Conservation (phyloP, 2,888 invertebrate genomes). For the Tetragnatha montana region DNA sequence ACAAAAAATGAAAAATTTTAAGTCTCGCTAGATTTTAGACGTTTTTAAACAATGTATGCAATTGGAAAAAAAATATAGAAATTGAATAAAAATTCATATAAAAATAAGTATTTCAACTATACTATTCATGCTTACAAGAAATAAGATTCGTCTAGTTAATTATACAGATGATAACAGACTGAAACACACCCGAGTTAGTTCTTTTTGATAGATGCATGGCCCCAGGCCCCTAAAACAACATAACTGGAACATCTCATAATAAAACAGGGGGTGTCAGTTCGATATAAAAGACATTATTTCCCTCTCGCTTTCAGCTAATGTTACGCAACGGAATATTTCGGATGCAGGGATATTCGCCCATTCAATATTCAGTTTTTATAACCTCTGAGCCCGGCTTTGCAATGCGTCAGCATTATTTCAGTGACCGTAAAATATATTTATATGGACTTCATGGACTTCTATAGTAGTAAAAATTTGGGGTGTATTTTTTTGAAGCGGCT, state of each 20-base stretch:
- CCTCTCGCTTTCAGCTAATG: not conserved
- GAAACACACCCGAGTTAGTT: too few relatives aligned
- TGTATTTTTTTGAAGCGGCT: constrained; percentile 21
- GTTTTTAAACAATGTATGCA: too few relatives aligned
- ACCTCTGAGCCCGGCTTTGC: constrained; percentile 24
- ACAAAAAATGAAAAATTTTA: too few relatives aligned
- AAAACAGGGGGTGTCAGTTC: not conserved
- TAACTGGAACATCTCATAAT: not conserved
- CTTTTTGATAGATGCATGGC: too few relatives aligned
- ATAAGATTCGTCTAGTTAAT: too few relatives aligned
- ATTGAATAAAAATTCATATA: too few relatives aligned
- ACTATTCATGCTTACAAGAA: too few relatives aligned
- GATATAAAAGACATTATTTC: not conserved
- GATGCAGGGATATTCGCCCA: constrained; percentile 13
- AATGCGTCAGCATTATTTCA: constrained; percentile 43
- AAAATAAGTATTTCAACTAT: too few relatives aligned
- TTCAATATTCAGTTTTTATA: constrained; percentile 54
- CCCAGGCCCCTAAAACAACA: not conserved
- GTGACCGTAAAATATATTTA: constrained; percentile 43
- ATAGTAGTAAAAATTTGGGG: constrained; percentile 1
- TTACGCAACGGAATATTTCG: not conserved
- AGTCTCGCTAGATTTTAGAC: too few relatives aligned
- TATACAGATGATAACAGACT: too few relatives aligned
- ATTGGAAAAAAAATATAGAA: too few relatives aligned
- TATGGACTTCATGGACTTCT: not conserved